Conservation (phyloP, 2,113 vertebrate species). For the Cathartes aura region DNA sequence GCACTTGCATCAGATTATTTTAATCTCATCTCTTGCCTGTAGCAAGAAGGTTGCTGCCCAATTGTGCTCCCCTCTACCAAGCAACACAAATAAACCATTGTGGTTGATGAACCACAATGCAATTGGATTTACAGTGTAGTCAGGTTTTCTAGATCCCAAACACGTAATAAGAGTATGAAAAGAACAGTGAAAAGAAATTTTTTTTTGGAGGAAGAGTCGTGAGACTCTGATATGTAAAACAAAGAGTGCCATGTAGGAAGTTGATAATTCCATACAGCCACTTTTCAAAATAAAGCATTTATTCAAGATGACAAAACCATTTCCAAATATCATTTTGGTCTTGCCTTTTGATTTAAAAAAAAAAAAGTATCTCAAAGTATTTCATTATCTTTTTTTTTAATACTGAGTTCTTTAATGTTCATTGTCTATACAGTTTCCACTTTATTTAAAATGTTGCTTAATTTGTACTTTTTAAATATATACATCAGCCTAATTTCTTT, state of each 20-base stretch:
- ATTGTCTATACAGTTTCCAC: neutral
- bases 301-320: neutral
- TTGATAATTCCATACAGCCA: neutral
- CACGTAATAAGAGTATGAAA: neutral
- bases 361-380: neutral
- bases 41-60: neutral
- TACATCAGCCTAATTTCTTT: neutral
- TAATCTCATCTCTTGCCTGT: neutral
- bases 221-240: neutral
- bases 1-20: neutral
- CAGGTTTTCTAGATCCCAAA: neutral
- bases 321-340: neutral
- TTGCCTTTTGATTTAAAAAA: neutral
- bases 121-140: neutral
- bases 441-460: neutral
- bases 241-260: neutral
- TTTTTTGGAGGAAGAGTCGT: neutral
- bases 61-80: neutral
- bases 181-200: neutral
- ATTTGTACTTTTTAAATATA: neutral
- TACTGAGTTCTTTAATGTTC: neutral
- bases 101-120: neutral
- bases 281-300: neutral
- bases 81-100: neutral
- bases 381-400: neutral